phyloP scores from a whole-genome alignment of 1,140 invertebrate genomes.

The Drosophila ogumai region DNA sequence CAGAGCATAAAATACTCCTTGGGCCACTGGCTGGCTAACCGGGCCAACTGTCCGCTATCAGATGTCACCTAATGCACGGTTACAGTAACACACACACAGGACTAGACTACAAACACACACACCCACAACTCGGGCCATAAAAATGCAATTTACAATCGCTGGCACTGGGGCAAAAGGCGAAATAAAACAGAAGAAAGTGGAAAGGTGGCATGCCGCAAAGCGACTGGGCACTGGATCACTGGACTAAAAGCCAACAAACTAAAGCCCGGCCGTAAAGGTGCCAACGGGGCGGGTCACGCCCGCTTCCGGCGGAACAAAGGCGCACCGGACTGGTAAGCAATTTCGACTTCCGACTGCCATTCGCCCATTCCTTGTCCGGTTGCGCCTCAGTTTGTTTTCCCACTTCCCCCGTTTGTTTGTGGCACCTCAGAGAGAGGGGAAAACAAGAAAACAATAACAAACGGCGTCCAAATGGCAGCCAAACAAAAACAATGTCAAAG shows the following conservation, averaged over 20 bases:
- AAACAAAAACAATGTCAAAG: conserved; percentile 72
- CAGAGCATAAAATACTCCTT: conserved; percentile 22
- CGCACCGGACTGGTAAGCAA: conserved; percentile 39
- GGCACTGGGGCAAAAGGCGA: conserved; percentile 1
- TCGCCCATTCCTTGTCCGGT: conserved; percentile 14
- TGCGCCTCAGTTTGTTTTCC: conserved; percentile 40
- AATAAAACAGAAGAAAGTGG: conserved; percentile 1
- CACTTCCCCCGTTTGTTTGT: conserved; percentile 62
- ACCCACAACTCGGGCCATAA: conserved; percentile 54
- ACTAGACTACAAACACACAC: conserved; percentile 5
- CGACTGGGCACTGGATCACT: conserved; percentile 59
- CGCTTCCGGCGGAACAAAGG: conserved; percentile 25
- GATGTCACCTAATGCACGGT: conserved; percentile 69
- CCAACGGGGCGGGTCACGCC: conserved; percentile 35
- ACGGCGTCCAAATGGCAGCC: conserved; percentile 57
- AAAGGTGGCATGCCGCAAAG: conserved; percentile 26
- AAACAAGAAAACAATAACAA: conserved; percentile 57
- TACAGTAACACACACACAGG: conserved; percentile 11
- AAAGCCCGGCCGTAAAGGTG: conserved; percentile 26
- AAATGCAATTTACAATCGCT: conserved; percentile 77
- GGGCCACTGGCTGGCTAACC: conserved; percentile 17
- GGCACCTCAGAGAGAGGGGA: background rate
- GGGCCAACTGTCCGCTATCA: conserved; percentile 45
- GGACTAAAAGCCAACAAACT: conserved; percentile 51
- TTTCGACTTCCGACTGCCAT: conserved; percentile 53